phyloP scores from a whole-genome alignment of 2,888 invertebrate species.

The Cylindroiulus punctatus region DNA sequence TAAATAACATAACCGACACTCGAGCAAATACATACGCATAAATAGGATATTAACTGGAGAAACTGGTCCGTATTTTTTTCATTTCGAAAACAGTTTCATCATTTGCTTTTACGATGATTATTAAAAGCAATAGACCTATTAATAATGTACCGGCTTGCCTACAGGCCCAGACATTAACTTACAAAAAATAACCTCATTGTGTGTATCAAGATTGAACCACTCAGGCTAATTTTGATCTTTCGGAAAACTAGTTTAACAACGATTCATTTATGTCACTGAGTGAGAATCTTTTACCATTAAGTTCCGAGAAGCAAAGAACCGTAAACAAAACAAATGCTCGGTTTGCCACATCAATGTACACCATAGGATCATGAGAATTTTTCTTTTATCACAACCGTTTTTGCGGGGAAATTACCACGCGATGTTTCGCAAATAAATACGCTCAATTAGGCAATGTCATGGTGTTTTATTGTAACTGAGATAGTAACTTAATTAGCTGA shows the following conservation, averaged over 20 bases:
- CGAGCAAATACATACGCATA: neutral
- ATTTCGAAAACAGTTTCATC: neutral
- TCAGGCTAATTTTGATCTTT: neutral
- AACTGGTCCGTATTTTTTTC: neutral
- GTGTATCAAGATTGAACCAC: neutral
- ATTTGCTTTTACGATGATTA: neutral
- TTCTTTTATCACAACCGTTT: neutral
- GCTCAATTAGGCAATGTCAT: slow-evolving; percentile 27
- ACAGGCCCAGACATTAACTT: neutral
- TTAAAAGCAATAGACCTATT: slow-evolving; percentile 32
- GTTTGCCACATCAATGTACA: neutral
- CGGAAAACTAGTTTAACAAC: neutral
- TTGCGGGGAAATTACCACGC: neutral
- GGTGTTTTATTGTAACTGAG: neutral
- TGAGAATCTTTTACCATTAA: neutral
- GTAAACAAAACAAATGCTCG: neutral
- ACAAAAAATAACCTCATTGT: slow-evolving; percentile 16
- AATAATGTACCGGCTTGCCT: neutral
- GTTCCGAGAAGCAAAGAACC: neutral
- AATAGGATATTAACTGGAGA: neutral
- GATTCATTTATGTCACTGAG: neutral
- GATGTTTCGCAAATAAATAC: neutral
- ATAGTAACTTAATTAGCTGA: neutral
- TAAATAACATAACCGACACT: neutral
- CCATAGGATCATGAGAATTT: neutral